phyloP scores from a whole-genome alignment of 1,140 invertebrate genomes.

The Popillia japonica region DNA sequence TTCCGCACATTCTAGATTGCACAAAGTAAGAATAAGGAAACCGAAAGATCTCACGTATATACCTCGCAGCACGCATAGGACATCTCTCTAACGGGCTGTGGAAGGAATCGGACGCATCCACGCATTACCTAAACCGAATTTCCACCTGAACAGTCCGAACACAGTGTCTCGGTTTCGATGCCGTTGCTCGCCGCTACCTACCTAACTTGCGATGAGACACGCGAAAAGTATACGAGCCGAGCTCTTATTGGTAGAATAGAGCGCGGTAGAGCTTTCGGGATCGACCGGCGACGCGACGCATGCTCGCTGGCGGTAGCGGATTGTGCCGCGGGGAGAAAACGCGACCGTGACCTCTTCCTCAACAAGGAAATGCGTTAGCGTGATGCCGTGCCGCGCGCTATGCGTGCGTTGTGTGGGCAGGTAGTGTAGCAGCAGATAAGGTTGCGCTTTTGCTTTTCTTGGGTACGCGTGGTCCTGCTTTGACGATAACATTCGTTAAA shows the following conservation, averaged over 20 bases:
- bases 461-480: neutral
- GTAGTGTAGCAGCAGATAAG: conserved; percentile 36
- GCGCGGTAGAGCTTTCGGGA: conserved; percentile 33
- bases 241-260: conserved; percentile 40
- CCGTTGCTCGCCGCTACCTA: neutral
- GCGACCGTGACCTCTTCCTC: conserved; percentile 50
- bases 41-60: neutral
- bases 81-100: neutral
- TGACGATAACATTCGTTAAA: neutral
- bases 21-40: neutral
- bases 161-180: neutral
- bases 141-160: neutral
- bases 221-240: neutral
- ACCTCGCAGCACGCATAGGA: neutral
- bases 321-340: conserved; percentile 3
- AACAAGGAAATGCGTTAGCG: conserved; percentile 53
- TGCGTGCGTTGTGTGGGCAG: conserved; percentile 21
- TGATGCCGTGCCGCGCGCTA: conserved; percentile 36
- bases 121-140: neutral
- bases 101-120: neutral
- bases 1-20: neutral
- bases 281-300: conserved; percentile 35
- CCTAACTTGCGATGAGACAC: neutral
- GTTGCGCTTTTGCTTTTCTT: conserved; percentile 38
- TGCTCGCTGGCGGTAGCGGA: neutral